These are phyloP conservation scores for Platygyra sinensis DNA, from an alignment of 64 coral and sea anemone species.

Conservation along the genomic window DNA sequence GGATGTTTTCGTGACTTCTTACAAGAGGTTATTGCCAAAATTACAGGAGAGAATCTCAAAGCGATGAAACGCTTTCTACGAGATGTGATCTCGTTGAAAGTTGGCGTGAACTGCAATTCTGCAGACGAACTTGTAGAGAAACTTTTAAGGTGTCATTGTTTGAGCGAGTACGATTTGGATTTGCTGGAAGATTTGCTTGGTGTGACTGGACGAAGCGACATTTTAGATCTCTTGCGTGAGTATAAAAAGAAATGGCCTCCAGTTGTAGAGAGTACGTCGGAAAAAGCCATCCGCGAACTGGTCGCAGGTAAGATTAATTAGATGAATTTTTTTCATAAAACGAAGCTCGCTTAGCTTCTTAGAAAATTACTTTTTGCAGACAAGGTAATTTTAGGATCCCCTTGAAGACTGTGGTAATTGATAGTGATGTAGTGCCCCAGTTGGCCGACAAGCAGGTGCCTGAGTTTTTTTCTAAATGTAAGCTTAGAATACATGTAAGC, in stretches of 20 bases:
- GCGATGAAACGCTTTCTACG: conserved; percentile 65
- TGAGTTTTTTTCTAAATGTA: too few relatives aligned
- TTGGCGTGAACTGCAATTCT: conserved; percentile 20
- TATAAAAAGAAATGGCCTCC: conserved; percentile 56
- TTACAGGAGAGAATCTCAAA: conserved; percentile 38
- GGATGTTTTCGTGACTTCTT: conserved; percentile 1
- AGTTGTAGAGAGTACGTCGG: conserved; percentile 23
- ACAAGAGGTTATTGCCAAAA: neutral
- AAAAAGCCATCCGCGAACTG: neutral
- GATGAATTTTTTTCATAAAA: too few relatives aligned
- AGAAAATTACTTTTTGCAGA: too few relatives aligned
- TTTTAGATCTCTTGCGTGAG: conserved; percentile 20
- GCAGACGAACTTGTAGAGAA: conserved; percentile 41
- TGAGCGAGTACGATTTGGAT: conserved; percentile 69
- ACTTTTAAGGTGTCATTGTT: conserved; percentile 20
- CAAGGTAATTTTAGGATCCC: too few relatives aligned
- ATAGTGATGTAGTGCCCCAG: too few relatives aligned
- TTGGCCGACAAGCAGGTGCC: too few relatives aligned
- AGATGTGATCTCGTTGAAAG: conserved; percentile 54
- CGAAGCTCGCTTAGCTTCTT: too few relatives aligned
- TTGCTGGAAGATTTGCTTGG: conserved; percentile 76
- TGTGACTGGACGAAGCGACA: conserved; percentile 39
- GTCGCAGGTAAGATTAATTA: conserved; percentile 32
- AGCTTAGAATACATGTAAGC: too few relatives aligned
- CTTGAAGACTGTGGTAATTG: too few relatives aligned